Conservation (phyloP, 2,888 invertebrate genomes). For the Lasioglossum villosulum region DNA sequence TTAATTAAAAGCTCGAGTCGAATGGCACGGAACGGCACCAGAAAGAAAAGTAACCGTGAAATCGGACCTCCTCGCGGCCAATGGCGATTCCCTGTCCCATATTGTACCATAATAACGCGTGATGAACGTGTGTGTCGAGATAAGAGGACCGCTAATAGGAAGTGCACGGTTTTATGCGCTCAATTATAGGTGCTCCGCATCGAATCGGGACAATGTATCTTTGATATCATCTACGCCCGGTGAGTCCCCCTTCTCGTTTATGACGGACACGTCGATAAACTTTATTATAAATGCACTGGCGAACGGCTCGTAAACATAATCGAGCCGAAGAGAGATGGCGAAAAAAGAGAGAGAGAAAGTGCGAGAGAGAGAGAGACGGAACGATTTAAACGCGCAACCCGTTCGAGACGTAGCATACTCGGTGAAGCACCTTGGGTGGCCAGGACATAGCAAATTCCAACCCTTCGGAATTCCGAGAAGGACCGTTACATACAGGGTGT, state of each 20-base stretch:
- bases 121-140: conserved; percentile 5
- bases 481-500: conserved; percentile 62
- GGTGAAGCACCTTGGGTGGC: conserved; percentile 78
- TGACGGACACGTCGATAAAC: conserved; percentile 56
- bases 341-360: background rate
- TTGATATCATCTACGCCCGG: conserved; percentile 20
- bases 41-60: background rate
- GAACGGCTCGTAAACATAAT: conserved; percentile 70
- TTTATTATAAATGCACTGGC: conserved; percentile 63
- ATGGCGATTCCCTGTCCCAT: conserved; percentile 7
- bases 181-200: conserved; percentile 33
- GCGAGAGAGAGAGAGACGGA: conserved; percentile 10
- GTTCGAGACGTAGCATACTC: conserved; percentile 66
- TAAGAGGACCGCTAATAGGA: conserved; percentile 30
- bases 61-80: background rate
- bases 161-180: conserved; percentile 13
- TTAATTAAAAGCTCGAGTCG: background rate
- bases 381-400: conserved; percentile 61
- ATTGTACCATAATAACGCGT: conserved; percentile 10
- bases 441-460: conserved; percentile 78
- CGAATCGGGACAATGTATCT: conserved; percentile 40
- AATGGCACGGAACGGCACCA: background rate
- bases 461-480: conserved; percentile 71
- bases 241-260: conserved; percentile 17
- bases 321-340: conserved; percentile 32